These are phyloP conservation scores for Coryphaenoides rupestris DNA, from an alignment of 2,113 vertebrate species.

Conservation along the genomic window DNA sequence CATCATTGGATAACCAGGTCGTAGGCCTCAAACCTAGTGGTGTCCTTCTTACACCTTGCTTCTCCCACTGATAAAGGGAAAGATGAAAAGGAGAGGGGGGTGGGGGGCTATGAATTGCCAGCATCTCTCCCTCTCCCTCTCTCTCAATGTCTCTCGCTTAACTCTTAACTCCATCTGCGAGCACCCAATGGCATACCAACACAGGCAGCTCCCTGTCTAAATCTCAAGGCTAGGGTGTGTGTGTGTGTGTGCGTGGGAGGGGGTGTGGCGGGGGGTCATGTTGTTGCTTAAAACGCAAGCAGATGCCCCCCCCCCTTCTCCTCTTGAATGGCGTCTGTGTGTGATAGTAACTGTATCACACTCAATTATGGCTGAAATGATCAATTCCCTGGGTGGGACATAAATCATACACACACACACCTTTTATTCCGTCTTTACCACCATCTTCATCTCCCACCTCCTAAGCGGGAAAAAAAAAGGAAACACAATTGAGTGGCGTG, in stretches of 20 bases:
- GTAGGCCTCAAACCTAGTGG: too few species aligned
- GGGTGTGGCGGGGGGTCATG: too few species aligned
- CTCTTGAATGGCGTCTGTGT: slow-evolving; percentile 70
- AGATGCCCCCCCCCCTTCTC: slow-evolving; percentile 58
- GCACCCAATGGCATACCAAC: slow-evolving; percentile 45
- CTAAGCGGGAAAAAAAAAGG: too few species aligned
- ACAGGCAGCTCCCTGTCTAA: slow-evolving; percentile 35
- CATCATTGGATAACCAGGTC: background rate
- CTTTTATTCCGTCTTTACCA: slow-evolving; percentile 7
- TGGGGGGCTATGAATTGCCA: too few species aligned
- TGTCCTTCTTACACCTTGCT: too few species aligned
- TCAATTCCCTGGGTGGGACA: slow-evolving; percentile 57
- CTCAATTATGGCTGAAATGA: slow-evolving; percentile 70
- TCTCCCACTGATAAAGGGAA: too few species aligned
- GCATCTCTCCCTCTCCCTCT: background rate
- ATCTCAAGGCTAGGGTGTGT: slow-evolving; percentile 31
- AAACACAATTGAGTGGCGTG: too few species aligned
- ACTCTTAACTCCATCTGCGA: background rate
- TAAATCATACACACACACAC: slow-evolving; percentile 54
- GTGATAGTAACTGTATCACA: slow-evolving; percentile 70
- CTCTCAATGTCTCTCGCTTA: slow-evolving; percentile 27
- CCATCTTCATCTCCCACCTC: slow-evolving; percentile 10
- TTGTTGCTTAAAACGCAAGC: slow-evolving; percentile 62
- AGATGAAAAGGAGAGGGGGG: too few species aligned
- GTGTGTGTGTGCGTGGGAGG: too few species aligned